These are phyloP conservation scores for Formica exsecta DNA, from an alignment of 1,140 invertebrate species.

Conservation along the genomic window DNA sequence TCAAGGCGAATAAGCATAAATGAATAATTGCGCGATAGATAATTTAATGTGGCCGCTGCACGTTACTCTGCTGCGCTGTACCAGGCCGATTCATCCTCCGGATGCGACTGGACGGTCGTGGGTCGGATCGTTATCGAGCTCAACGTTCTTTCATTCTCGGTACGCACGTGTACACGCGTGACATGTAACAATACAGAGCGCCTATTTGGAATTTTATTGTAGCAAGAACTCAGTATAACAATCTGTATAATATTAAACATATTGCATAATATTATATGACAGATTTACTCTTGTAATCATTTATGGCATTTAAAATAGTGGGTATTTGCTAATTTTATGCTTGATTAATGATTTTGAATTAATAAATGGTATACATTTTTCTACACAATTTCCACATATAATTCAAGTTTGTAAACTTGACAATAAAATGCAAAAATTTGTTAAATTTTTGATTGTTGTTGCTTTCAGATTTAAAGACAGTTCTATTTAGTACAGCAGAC, in stretches of 20 bases:
- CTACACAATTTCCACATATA: background rate
- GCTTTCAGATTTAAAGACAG: background rate
- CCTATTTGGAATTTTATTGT: constrained; percentile 27
- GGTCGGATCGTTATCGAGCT: constrained; percentile 62
- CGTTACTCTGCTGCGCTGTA: constrained; percentile 61
- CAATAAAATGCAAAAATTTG: background rate
- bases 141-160: constrained; percentile 67
- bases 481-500: background rate
- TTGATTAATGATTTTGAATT: background rate
- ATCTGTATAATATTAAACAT: background rate
- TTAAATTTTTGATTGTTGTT: background rate
- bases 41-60: constrained; percentile 82
- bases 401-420: background rate
- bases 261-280: background rate
- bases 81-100: constrained; percentile 60
- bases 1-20: constrained; percentile 86
- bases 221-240: background rate
- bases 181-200: constrained; percentile 40
- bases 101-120: constrained; percentile 52
- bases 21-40: constrained; percentile 86
- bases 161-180: constrained; percentile 28
- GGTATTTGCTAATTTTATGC: background rate
- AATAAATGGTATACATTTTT: background rate
- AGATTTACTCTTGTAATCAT: background rate
- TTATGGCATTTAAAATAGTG: background rate